Evolutionary conservation across 2,888 invertebrate genomes (phyloP).

Genomic region (Zhuqinia jingwanae): DNA sequence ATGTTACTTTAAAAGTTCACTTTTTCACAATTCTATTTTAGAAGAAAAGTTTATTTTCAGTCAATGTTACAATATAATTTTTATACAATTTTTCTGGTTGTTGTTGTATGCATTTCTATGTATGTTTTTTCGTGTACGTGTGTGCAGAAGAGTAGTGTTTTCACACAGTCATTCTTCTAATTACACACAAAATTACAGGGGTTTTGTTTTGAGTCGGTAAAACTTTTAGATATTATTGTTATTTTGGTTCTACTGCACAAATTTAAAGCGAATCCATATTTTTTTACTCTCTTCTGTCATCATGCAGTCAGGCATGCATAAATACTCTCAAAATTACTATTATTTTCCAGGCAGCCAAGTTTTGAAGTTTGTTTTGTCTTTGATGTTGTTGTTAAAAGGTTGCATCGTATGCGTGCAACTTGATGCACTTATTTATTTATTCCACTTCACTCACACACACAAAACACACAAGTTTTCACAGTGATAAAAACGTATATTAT

Average conservation of each 20-base stretch:
- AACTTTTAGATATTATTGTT: conserved; percentile 21
- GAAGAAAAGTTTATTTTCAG: background rate
- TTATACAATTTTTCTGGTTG: too few relatives aligned
- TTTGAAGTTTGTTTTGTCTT: background rate
- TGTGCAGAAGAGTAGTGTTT: conserved; percentile 53
- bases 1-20: too few relatives aligned
- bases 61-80: too few relatives aligned
- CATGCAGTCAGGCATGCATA: conserved; percentile 38
- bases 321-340: conserved; percentile 37
- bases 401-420: conserved; percentile 38
- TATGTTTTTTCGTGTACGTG: conserved; percentile 17
- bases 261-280: background rate
- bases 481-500: background rate
- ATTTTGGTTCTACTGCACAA: conserved; percentile 25
- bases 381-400: background rate
- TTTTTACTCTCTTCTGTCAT: conserved; percentile 48
- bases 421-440: conserved; percentile 38
- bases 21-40: too few relatives aligned
- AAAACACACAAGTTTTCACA: background rate
- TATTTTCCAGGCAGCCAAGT: conserved; percentile 15
- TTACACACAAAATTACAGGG: conserved; percentile 63
- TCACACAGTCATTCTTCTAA: conserved; percentile 68
- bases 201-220: conserved; percentile 47
- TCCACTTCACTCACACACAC: background rate
- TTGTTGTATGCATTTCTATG: too few relatives aligned